Percentiles rank a stretch among this genome's conserved stretches.
Conservation (phyloP, 2,113 vertebrate genomes). For the Arvicanthis niloticus region DNA sequence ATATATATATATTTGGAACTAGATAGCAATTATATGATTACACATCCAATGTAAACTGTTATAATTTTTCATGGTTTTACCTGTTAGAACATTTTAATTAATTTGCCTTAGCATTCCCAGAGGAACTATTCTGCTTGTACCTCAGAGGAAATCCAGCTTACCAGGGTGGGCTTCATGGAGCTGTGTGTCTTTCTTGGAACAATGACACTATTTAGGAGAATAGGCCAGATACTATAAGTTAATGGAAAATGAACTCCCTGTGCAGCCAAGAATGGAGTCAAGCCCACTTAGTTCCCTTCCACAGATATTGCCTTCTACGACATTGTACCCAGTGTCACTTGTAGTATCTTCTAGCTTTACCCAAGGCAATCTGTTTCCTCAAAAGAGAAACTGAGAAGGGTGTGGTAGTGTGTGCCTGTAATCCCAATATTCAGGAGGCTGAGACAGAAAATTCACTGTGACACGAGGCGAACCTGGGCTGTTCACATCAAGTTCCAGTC, state of each 20-base stretch:
- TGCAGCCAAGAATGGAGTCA: background rate
- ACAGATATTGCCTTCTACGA: background rate
- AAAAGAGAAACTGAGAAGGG: background rate
- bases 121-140: background rate
- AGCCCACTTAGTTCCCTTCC: background rate
- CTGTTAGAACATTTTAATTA: background rate
- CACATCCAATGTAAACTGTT: background rate
- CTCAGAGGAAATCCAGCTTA: background rate
- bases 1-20: background rate
- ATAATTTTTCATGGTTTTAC: background rate
- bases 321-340: background rate
- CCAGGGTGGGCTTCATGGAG: background rate
- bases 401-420: background rate
- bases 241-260: background rate
- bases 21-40: background rate
- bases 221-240: background rate
- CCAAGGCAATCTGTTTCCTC: background rate
- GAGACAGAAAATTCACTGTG: too few species aligned
- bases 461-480: too few species aligned
- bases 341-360: background rate
- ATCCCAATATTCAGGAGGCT: background rate
- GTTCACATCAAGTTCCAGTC: background rate
- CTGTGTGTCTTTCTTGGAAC: background rate
- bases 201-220: conserved; percentile 43
- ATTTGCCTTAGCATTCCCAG: conserved; percentile 1